A percentile compares a stretch with the other conserved stretches of the same genome.
Conservation (phyloP, 2,888 invertebrate species). For the Dryomyza anilis region DNA sequence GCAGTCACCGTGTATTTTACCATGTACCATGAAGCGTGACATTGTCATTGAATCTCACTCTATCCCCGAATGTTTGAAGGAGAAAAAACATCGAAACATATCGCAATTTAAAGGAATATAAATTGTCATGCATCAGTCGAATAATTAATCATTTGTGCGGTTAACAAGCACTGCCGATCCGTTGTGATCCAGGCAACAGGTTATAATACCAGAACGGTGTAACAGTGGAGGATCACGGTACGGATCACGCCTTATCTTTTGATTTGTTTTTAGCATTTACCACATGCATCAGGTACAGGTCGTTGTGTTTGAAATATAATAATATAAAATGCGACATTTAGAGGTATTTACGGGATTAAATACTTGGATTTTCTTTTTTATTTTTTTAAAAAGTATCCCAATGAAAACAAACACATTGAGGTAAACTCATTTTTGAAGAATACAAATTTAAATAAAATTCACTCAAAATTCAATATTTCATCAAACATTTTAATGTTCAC, state of each 20-base stretch:
- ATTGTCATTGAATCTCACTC: constrained; percentile 36
- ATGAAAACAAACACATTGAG: too few relatives aligned
- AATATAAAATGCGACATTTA: too few relatives aligned
- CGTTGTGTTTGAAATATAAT: neutral
- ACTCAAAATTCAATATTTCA: too few relatives aligned
- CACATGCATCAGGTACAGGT: neutral
- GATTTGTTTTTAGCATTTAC: constrained; percentile 26
- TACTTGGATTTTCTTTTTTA: too few relatives aligned
- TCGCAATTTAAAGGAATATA: too few relatives aligned
- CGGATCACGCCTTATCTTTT: constrained; percentile 20
- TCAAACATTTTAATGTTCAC: too few relatives aligned
- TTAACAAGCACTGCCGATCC: neutral
- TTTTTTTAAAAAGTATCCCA: too few relatives aligned
- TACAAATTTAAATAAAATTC: too few relatives aligned
- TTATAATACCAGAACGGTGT: neutral
- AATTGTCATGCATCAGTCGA: constrained; percentile 41
- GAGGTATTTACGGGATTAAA: too few relatives aligned
- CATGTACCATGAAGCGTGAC: constrained; percentile 34
- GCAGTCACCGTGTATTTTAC: too few relatives aligned
- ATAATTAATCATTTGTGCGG: constrained; percentile 39
- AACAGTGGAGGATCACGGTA: constrained; percentile 7
- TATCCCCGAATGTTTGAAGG: neutral
- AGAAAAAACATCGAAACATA: too few relatives aligned
- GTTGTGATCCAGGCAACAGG: constrained; percentile 15
- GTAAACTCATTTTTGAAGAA: too few relatives aligned